Conservation (phyloP, 2,888 invertebrate species). For the Yponomeuta malinellus region DNA sequence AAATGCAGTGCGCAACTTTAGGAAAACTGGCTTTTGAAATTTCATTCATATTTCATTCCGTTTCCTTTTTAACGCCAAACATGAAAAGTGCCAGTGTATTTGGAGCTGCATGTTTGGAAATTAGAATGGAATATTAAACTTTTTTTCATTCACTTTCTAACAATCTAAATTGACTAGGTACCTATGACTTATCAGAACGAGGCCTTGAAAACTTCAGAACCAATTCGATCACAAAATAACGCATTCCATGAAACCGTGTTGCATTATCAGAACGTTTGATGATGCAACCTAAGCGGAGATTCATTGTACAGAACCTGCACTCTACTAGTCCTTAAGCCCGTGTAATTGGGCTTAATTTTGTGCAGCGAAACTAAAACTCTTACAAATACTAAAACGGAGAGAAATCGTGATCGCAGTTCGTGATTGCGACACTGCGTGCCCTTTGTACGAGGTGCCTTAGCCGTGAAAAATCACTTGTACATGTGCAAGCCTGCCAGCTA, state of each 20-base stretch:
- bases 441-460: slow-evolving; percentile 70
- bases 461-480: slow-evolving; percentile 75
- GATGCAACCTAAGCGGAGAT: background rate
- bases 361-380: slow-evolving; percentile 24
- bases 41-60: too few species aligned
- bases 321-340: slow-evolving; percentile 32
- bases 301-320: background rate
- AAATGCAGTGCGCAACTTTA: too few species aligned
- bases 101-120: too few species aligned
- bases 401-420: slow-evolving; percentile 71
- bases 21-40: too few species aligned
- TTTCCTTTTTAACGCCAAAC: too few species aligned
- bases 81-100: too few species aligned
- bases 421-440: slow-evolving; percentile 74
- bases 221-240: background rate
- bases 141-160: too few species aligned
- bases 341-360: slow-evolving; percentile 35
- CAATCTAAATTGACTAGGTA: background rate
- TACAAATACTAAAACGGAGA: slow-evolving; percentile 58
- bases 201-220: background rate
- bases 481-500: slow-evolving; percentile 64
- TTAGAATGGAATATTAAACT: too few species aligned
- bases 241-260: background rate
- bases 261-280: background rate
- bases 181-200: background rate